Evolutionary conservation across 2,797 vertebrate genomes (phyloP).

Genomic region (Pogoniulus pusillus): DNA sequence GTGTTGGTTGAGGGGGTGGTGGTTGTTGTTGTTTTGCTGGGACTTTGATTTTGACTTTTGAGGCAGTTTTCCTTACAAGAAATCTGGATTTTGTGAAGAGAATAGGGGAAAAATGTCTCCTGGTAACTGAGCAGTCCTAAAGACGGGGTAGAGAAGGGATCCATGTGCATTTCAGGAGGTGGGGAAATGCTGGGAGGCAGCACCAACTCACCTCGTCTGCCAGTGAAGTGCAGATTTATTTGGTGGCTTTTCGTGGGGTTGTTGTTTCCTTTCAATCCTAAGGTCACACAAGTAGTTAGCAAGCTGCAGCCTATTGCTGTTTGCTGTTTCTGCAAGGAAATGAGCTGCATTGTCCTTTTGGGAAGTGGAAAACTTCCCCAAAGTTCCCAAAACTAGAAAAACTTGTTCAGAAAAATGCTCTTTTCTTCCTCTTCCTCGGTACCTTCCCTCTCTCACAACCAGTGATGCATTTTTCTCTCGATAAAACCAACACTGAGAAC

Average conservation of each 20-base stretch:
- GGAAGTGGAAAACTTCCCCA: neutral
- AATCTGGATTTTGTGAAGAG: neutral
- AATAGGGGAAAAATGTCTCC: neutral
- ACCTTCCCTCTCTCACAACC: neutral
- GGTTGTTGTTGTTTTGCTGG: too few species aligned
- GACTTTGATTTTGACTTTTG: neutral
- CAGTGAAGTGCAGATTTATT: accelerated
- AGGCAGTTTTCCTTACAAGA: neutral
- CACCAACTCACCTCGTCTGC: accelerated
- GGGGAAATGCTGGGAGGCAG: neutral
- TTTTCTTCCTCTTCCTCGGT: neutral
- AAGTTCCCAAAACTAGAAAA: neutral
- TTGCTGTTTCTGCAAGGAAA: neutral
- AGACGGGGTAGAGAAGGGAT: neutral
- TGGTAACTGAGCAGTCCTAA: neutral
- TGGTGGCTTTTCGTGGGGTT: accelerated
- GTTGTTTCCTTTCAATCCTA: neutral
- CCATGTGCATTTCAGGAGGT: accelerated
- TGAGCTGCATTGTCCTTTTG: accelerated
- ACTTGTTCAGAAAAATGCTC: neutral
- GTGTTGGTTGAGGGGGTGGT: too few species aligned
- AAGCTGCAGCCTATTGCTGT: neutral
- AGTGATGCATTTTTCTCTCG: neutral
- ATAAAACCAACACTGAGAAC: neutral
- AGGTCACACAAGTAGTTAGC: neutral